phyloP scores from a whole-genome alignment of 2,888 invertebrate genomes.

The Strigamia transsilvanica region DNA sequence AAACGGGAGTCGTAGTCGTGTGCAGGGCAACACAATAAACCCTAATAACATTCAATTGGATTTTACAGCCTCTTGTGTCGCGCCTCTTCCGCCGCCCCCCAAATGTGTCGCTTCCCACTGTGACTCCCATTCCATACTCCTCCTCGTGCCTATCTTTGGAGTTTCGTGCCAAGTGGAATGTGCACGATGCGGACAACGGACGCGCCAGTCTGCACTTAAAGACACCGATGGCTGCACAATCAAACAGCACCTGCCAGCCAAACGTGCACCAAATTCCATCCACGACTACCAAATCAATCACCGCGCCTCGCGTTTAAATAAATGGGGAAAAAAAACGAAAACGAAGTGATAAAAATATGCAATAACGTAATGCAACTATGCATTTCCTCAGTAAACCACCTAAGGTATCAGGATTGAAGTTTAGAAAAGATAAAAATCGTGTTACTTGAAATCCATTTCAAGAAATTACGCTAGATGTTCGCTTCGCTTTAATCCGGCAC shows the following conservation, averaged over 20 bases:
- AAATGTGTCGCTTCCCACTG: slow-evolving; percentile 45
- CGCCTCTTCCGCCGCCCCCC: slow-evolving; percentile 46
- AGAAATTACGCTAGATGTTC: too few relatives aligned
- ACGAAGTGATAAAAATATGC: slow-evolving; percentile 10
- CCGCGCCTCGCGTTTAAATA: slow-evolving; percentile 24
- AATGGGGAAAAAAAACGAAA: not conserved
- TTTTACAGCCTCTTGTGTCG: slow-evolving; percentile 47
- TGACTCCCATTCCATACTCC: slow-evolving; percentile 44
- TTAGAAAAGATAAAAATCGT: not conserved
- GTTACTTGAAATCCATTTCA: too few relatives aligned
- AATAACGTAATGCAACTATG: not conserved
- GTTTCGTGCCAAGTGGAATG: slow-evolving; percentile 45
- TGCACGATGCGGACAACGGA: slow-evolving; percentile 49
- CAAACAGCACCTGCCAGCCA: slow-evolving; percentile 43
- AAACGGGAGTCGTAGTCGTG: slow-evolving; percentile 47
- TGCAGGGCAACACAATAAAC: slow-evolving; percentile 41
- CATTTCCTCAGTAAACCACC: not conserved
- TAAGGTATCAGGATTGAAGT: not conserved
- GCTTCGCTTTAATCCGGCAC: not conserved
- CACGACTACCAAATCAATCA: slow-evolving; percentile 23
- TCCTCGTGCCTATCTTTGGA: slow-evolving; percentile 27
- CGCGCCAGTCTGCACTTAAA: slow-evolving; percentile 46
- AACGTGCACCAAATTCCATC: slow-evolving; percentile 31
- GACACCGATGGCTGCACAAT: slow-evolving; percentile 48
- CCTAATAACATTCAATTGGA: slow-evolving; percentile 49